These are phyloP conservation scores for Folsomia manolachei DNA, from an alignment of 2,888 invertebrate species.

Conservation along the genomic window DNA sequence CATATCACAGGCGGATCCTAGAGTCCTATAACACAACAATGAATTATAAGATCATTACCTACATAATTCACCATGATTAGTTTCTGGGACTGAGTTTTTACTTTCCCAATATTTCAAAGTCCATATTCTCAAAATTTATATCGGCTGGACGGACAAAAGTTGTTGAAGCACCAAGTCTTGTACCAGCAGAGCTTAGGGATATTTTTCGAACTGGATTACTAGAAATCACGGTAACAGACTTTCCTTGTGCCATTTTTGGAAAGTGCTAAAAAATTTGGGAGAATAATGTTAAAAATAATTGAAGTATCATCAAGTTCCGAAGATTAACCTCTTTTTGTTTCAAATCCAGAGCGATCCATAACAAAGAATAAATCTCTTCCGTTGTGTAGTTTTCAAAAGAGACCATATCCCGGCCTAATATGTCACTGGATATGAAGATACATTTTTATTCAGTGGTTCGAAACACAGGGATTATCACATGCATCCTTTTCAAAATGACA, in stretches of 20 bases:
- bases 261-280: not conserved
- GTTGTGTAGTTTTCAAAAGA: conserved; percentile 35
- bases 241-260: no score
- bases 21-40: conserved; percentile 17
- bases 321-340: conserved; percentile 28
- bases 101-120: conserved; percentile 38
- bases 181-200: conserved; percentile 28
- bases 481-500: no score
- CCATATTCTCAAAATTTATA: not conserved
- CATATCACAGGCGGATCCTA: conserved; percentile 30
- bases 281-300: not conserved
- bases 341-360: conserved; percentile 47
- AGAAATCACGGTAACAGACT: conserved; percentile 27
- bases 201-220: conserved; percentile 36
- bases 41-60: conserved; percentile 1
- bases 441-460: not conserved
- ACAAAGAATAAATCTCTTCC: conserved; percentile 38
- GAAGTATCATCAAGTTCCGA: not conserved
- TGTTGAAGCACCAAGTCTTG: conserved; percentile 29
- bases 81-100: no score
- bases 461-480: not conserved
- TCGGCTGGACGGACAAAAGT: conserved; percentile 27
- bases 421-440: conserved; percentile 16
- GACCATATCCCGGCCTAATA: conserved; percentile 42
- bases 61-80: no score